Conservation (phyloP, 2,797 vertebrate genomes). For the Strix occidentalis region DNA sequence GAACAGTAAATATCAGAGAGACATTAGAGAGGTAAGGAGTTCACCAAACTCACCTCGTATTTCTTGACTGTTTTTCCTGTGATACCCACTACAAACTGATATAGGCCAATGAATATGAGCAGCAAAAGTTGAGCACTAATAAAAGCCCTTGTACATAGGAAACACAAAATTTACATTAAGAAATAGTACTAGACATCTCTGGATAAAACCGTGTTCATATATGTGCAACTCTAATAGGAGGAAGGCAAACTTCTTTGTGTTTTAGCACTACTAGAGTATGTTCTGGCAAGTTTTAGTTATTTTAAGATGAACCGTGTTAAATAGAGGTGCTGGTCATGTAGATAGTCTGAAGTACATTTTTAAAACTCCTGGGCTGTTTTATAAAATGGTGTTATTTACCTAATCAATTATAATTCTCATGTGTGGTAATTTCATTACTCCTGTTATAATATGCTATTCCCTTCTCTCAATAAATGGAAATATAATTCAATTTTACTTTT, state of each 20-base stretch:
- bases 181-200: background rate
- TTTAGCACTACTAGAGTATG: background rate
- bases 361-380: background rate
- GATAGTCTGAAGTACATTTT: background rate
- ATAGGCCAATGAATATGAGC: background rate
- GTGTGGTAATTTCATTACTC: background rate
- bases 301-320: background rate
- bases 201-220: background rate
- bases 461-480: background rate
- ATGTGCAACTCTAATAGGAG: background rate
- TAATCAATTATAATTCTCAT: background rate
- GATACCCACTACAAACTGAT: background rate
- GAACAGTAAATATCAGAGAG: constrained; percentile 97
- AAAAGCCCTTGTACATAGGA: background rate
- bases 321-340: background rate
- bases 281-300: background rate
- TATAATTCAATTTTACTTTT: background rate
- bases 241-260: background rate
- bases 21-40: constrained; percentile 92
- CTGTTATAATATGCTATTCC: background rate
- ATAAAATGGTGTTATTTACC: background rate
- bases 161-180: background rate
- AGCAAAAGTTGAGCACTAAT: background rate
- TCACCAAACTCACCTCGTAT: background rate
- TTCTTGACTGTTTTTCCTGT: background rate